These are phyloP conservation scores for Leptosomus discolor DNA, from an alignment of 2,113 vertebrate genomes.

Conservation along the genomic window DNA sequence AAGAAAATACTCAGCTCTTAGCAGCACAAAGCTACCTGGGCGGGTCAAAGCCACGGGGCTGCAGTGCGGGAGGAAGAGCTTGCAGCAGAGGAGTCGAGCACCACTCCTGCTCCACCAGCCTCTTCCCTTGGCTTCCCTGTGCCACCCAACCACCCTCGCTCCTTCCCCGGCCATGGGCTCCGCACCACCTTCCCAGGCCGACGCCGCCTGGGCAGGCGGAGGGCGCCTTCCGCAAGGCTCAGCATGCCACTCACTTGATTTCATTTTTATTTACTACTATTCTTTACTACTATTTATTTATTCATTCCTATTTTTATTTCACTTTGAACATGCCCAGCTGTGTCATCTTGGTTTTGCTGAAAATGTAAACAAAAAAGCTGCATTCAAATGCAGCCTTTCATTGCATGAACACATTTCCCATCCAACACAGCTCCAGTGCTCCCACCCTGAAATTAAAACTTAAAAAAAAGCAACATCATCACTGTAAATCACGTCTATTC, in stretches of 20 bases:
- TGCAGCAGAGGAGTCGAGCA: not conserved
- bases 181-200: not conserved
- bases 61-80: rapidly evolving
- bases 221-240: not conserved
- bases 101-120: not conserved
- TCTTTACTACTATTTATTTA: conserved; percentile 66
- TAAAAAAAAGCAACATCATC: not conserved
- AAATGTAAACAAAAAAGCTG: conserved; percentile 60
- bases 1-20: not conserved
- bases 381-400: conserved; percentile 31
- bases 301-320: conserved; percentile 56
- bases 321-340: conserved; percentile 66
- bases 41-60: not conserved
- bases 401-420: conserved; percentile 21
- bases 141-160: rapidly evolving
- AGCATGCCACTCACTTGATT: not conserved
- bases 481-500: not conserved
- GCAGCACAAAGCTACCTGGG: rapidly evolving
- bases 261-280: conserved; percentile 54
- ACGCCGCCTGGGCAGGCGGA: not conserved
- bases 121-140: not conserved
- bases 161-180: not conserved
- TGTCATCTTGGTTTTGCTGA: conserved; percentile 61
- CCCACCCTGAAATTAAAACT: conserved; percentile 36
- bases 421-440: not conserved